Evolutionary conservation across 2,888 invertebrate genomes (phyloP).

Genomic region (Meta bourneti): DNA sequence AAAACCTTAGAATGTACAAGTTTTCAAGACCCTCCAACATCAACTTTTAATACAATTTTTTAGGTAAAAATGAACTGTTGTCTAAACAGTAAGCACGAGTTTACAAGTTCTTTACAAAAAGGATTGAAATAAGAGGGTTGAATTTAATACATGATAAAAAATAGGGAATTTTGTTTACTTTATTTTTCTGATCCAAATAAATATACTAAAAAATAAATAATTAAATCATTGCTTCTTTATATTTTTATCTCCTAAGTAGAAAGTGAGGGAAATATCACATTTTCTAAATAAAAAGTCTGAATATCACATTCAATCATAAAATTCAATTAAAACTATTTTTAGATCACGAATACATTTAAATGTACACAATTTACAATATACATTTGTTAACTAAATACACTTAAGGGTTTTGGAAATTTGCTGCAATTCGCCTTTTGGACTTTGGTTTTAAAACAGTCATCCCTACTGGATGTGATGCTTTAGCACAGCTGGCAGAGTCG

Average conservation of each 20-base stretch:
- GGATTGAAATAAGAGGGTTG: too few relatives aligned
- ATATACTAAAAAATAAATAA: neutral
- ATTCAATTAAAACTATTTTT: conserved; percentile 34
- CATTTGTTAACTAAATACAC: neutral
- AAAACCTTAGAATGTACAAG: too few relatives aligned
- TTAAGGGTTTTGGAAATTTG: conserved; percentile 65
- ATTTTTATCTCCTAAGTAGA: neutral
- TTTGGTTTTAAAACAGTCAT: conserved; percentile 59
- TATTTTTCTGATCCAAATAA: neutral
- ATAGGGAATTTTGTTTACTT: neutral
- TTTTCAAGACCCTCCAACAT: too few relatives aligned
- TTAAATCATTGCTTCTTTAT: neutral
- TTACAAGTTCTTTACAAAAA: too few relatives aligned
- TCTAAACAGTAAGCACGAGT: too few relatives aligned
- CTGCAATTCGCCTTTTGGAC: conserved; percentile 51
- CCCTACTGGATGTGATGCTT: conserved; percentile 9
- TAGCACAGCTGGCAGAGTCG: neutral
- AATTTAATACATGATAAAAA: neutral
- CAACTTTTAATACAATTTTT: too few relatives aligned
- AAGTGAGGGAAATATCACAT: conserved; percentile 31
- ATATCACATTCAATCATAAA: conserved; percentile 50
- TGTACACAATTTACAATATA: neutral
- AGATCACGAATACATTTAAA: conserved; percentile 20
- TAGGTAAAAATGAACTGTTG: too few relatives aligned
- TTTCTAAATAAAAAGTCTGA: conserved; percentile 27